Conservation (phyloP, 2,797 vertebrate species). For the Anguilla obscura region DNA sequence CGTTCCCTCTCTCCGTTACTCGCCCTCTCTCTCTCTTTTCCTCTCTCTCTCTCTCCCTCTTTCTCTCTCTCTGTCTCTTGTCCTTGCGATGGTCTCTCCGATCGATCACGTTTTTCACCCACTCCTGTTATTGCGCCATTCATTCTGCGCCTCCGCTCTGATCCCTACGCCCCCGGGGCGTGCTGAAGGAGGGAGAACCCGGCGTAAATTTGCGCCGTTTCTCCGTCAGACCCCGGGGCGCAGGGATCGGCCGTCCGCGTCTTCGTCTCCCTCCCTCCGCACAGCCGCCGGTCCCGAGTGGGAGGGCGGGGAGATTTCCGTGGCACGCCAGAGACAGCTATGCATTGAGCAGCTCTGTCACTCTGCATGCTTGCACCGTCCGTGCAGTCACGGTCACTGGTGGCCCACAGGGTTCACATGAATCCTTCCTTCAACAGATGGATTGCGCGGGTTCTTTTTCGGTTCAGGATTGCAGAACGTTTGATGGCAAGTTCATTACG, state of each 20-base stretch:
- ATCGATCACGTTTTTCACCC: constrained; percentile 43
- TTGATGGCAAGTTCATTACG: too few species aligned
- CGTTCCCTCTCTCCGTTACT: too few species aligned
- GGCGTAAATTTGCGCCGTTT: constrained; percentile 50
- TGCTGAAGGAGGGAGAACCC: constrained; percentile 40
- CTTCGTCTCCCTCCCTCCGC: constrained; percentile 10
- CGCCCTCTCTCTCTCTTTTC: neutral
- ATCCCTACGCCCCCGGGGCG: neutral
- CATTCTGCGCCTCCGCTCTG: constrained; percentile 28
- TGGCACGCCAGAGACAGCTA: neutral
- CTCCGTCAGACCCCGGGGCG: constrained; percentile 23
- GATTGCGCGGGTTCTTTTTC: too few species aligned
- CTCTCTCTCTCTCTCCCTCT: neutral
- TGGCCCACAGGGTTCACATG: too few species aligned
- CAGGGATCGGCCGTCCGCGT: constrained; percentile 5
- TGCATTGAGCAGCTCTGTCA: neutral
- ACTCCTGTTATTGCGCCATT: constrained; percentile 37
- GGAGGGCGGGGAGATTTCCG: neutral
- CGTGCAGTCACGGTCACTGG: neutral
- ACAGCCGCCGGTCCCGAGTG: constrained; percentile 10
- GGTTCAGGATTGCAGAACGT: too few species aligned
- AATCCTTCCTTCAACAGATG: too few species aligned
- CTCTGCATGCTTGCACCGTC: neutral
- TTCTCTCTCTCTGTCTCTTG: constrained; percentile 27
- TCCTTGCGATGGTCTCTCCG: constrained; percentile 45